Conservation (phyloP, 2,888 invertebrate species). For the Pinctada fucata region DNA sequence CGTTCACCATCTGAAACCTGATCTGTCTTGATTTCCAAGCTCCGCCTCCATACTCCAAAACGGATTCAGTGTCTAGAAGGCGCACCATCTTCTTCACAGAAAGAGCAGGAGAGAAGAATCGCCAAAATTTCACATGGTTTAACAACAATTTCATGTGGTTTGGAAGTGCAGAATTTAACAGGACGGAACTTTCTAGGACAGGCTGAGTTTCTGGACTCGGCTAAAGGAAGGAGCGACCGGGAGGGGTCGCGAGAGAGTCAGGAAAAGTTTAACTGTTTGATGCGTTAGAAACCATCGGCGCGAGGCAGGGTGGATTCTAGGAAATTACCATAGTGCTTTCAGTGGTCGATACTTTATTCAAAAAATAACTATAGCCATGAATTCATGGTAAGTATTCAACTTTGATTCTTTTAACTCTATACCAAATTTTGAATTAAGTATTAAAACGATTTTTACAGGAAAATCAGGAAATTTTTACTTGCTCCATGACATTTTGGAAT, state of each 20-base stretch:
- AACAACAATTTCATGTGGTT: neutral
- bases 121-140: neutral
- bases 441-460: neutral
- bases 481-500: neutral
- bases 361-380: slow-evolving; percentile 34
- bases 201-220: neutral
- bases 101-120: slow-evolving; percentile 20
- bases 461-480: neutral
- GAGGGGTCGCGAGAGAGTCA: no score
- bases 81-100: slow-evolving; percentile 33
- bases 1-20: neutral
- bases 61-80: slow-evolving; percentile 30
- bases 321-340: slow-evolving; percentile 37
- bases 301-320: neutral
- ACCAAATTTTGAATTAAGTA: no score
- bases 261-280: neutral
- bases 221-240: neutral
- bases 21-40: slow-evolving; percentile 23
- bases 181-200: neutral
- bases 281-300: neutral
- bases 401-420: neutral
- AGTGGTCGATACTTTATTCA: neutral
- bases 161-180: neutral
- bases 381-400: slow-evolving; percentile 41
- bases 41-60: slow-evolving; percentile 41